Evolutionary conservation across 2,113 vertebrate species (phyloP), one percentile per base, ranked within the genome.

Genomic region (Misgurnus anguillicaudatus): DNA sequence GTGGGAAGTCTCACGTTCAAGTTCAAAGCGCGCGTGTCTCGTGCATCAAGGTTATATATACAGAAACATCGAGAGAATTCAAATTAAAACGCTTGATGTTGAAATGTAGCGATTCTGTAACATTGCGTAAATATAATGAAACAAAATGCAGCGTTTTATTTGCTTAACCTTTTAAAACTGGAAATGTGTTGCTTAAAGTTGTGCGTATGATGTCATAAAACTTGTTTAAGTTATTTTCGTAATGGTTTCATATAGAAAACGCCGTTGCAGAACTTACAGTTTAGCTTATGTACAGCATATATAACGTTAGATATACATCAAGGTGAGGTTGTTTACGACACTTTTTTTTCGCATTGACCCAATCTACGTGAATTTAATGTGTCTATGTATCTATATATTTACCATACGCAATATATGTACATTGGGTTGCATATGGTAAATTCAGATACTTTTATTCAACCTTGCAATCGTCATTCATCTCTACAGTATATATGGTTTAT

Each of bases 1-100:
- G n/a, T 6, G 45, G 14, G 21, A 14, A 53, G 6, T 62, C 19
- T 62, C 67, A 47, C 5, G 74, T 47, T 38, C 47, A 72, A 67
- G 79, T 75, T 80, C 38, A 80, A 61, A 68, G 11, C 64, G 74
- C 74, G 60, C 45, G n/a, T 45, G 60, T 64, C 61, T 36, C 5
- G 74, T 64, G 74, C 74, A 21, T 5, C 17, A 51, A 76, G 47
- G 74, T 76, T 76, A 48, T 55, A 21, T 9, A n/a, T 8, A 38
- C 9, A 51, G 17, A 57, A 19, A 57, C 17, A 19, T 57, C 53
- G 53, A 57, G n/a, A 51, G 0, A 19, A 36, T 41, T 62, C 60
- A 42, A 48, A 48, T 16, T 16, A 17, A 31, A 31, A 62, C 19
- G 41, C 62, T 55, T 9, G n/a, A 38, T 17, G 14, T 53, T 16